Percentiles rank a stretch among this genome's conserved stretches.
phyloP scores from a whole-genome alignment of 2,888 invertebrate genomes.

The Rhagophthalmus giganteus region DNA sequence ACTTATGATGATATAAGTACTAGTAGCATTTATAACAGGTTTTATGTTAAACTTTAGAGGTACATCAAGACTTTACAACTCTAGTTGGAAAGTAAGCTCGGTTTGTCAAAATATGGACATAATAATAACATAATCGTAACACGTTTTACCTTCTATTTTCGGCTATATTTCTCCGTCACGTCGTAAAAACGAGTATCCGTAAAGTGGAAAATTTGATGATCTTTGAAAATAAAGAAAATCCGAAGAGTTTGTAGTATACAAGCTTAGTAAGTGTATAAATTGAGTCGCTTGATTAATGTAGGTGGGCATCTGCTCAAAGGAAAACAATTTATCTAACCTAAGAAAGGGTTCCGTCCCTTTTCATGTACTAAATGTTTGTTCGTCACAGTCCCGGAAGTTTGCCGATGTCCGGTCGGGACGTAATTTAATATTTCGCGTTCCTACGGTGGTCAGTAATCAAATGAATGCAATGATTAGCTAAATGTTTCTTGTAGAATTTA shows the following conservation, averaged over 20 bases:
- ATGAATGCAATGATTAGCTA: not conserved
- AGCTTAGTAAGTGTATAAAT: constrained; percentile 12
- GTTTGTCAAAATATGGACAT: constrained; percentile 12
- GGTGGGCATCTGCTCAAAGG: constrained; percentile 23
- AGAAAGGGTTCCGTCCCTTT: constrained; percentile 28
- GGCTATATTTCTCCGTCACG: not conserved
- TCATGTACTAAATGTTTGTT: constrained; percentile 28
- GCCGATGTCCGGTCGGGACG: constrained; percentile 19
- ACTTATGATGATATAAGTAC: constrained; percentile 10
- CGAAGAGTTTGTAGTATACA: constrained; percentile 5
- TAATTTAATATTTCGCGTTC: constrained; percentile 19
- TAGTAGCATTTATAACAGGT: constrained; percentile 3
- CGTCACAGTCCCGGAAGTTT: constrained; percentile 22
- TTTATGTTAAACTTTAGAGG: constrained; percentile 19
- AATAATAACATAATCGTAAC: constrained; percentile 8
- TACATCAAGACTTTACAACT: constrained; percentile 19
- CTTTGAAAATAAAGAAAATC: constrained; percentile 7
- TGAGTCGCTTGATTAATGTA: constrained; percentile 24
- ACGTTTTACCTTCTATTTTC: constrained; percentile 13
- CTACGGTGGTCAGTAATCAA: not conserved
- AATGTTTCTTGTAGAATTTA: no score
- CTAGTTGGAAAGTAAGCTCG: constrained; percentile 9
- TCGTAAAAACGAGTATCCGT: not conserved
- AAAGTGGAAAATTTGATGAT: not conserved
- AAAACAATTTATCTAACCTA: constrained; percentile 27